Conservation (phyloP, 2,888 invertebrate species). For the Timema cristinae region DNA sequence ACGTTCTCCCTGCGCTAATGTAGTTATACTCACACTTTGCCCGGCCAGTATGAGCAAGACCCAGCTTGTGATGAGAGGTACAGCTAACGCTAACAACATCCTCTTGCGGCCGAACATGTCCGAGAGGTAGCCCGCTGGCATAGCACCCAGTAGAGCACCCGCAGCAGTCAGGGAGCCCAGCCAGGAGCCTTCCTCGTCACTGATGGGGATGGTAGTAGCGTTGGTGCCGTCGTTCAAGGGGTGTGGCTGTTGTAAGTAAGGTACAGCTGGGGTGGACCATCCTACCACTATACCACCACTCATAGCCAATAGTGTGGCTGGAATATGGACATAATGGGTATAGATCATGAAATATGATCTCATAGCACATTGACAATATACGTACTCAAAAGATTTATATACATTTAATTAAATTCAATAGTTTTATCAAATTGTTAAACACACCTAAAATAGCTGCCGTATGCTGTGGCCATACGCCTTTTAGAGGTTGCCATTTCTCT, state of each 20-base stretch:
- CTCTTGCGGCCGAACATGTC: slow-evolving; percentile 34
- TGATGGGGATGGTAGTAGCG: slow-evolving; percentile 38
- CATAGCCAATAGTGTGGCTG: slow-evolving; percentile 31
- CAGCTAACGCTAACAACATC: slow-evolving; percentile 46
- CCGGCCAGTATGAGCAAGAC: slow-evolving; percentile 55
- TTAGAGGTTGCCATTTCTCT: too few species aligned
- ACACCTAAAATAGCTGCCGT: too few species aligned
- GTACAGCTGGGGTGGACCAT: slow-evolving; percentile 35
- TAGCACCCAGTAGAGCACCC: slow-evolving; percentile 66
- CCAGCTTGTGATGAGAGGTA: slow-evolving; percentile 69
- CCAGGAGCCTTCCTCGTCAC: slow-evolving; percentile 62
- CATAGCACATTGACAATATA: too few species aligned
- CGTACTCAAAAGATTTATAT: too few species aligned
- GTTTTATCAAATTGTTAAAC: too few species aligned
- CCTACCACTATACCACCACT: slow-evolving; percentile 35
- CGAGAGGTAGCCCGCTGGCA: slow-evolving; percentile 55
- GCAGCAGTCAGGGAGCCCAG: slow-evolving; percentile 67
- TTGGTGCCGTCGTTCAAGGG: background rate
- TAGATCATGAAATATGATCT: too few species aligned
- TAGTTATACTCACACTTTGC: background rate
- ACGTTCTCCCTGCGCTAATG: too few species aligned
- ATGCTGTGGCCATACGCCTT: too few species aligned
- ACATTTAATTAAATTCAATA: too few species aligned
- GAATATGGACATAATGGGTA: background rate
- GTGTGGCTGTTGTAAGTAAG: slow-evolving; percentile 30